Conservation (phyloP, 2,113 vertebrate species). For the Gadus macrocephalus region DNA sequence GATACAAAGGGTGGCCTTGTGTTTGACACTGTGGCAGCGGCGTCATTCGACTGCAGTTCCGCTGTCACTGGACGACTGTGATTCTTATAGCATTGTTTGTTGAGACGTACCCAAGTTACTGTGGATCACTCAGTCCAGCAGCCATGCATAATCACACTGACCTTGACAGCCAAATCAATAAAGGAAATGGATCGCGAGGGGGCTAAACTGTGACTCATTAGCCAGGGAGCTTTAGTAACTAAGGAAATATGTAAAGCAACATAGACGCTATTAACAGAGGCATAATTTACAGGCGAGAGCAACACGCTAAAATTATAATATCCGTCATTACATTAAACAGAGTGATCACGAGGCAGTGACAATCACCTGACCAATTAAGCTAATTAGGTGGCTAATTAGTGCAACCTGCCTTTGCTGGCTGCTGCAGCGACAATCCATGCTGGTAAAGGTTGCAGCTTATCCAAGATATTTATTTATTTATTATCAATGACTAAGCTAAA, state of each 20-base stretch:
- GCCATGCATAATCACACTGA: conserved; percentile 5
- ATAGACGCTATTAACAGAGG: not conserved
- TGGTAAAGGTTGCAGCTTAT: not conserved
- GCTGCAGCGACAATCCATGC: conserved; percentile 3
- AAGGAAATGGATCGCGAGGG: not conserved
- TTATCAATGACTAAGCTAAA: conserved; percentile 31
- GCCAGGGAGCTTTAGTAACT: not conserved
- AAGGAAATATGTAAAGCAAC: conserved; percentile 3
- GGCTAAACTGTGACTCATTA: conserved; percentile 7
- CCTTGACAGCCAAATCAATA: conserved; percentile 8
- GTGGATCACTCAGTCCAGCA: conserved; percentile 30
- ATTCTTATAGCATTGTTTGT: conserved; percentile 32
- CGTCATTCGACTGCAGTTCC: no score
- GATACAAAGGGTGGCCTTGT: not conserved
- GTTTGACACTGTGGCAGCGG: conserved; percentile 2
- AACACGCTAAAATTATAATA: conserved; percentile 17
- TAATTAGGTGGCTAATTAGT: conserved; percentile 22
- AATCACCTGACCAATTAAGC: conserved; percentile 46
- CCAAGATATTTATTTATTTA: not conserved
- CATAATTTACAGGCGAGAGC: conserved; percentile 24
- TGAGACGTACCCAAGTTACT: conserved; percentile 12
- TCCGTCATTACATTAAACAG: conserved; percentile 27
- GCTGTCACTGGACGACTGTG: conserved; percentile 20
- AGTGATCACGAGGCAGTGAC: conserved; percentile 19
- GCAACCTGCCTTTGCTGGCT: not conserved